Evolutionary conservation across 2,797 vertebrate species (phyloP), one percentile per base, ranked within the genome.

Genomic region (Anguilla anguilla): DNA sequence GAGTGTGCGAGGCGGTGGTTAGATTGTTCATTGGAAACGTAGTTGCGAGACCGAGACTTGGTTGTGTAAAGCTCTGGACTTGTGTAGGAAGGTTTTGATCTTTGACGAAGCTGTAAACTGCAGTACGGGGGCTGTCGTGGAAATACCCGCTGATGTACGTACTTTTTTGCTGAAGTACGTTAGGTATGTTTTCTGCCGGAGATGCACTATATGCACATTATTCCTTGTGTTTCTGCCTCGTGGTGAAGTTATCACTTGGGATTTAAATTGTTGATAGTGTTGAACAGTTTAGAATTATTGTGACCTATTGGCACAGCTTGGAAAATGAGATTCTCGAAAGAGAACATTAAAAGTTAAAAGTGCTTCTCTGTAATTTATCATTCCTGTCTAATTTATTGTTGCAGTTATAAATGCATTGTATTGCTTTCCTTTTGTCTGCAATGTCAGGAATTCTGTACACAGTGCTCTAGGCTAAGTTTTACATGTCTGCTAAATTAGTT

Each of bases 51-150:
- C 95, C 93, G 94, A 93, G 94, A 95, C 94, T 95, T 95, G 94
- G 95, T 93, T 92, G 93, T 93, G 94, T 53, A 31, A n/a, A 9
- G 46, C 35, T 91, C 93, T 93, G 93, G 93, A 92, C 94, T 94
- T 93, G 92, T 91, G 90, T 94, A 94, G 95, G 94, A 95, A 94
- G 93, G 94, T 94, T 96, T 96, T 96, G 94, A 96, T 95, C 94
- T 95, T 91, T 91, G 90, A 90, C 91, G 94, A 94, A 87, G 92
- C 94, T 95, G 92, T 94, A 95, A 95, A 93, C 94, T 92, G 95
- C 94, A 95, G 95, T 95, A 93, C 93, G 95, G 92, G 89, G 89
- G 92, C 94, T 93, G 93, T 93, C 93, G 93, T 95, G 95, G 95
- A 96, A 96, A 96, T 95, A 95, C 95, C 95, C 95, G 93, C 93